These are phyloP conservation scores for Parnassius smintheus DNA, from an alignment of 2,888 invertebrate genomes.

Conservation along the genomic window DNA sequence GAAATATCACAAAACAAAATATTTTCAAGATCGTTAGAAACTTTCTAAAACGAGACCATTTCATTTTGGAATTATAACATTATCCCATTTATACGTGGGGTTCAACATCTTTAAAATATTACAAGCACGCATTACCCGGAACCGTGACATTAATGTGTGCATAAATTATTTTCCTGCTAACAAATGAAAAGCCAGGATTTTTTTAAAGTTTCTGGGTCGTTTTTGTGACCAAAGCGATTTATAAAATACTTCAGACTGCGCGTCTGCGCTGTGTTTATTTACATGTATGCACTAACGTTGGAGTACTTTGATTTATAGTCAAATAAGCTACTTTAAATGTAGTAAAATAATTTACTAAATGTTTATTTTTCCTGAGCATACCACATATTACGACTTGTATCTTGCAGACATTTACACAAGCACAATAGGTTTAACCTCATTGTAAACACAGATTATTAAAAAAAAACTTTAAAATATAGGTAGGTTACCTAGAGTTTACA, in stretches of 20 bases:
- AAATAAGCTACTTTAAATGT: slow-evolving; percentile 5
- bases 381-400: no score
- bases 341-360: not conserved
- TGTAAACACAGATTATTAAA: no score
- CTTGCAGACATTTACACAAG: no score
- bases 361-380: no score
- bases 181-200: slow-evolving; percentile 11
- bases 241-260: slow-evolving; percentile 56
- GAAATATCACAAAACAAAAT: no score
- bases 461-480: no score
- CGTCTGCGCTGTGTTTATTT: slow-evolving; percentile 52
- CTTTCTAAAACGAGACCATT: no score
- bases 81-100: slow-evolving; percentile 4
- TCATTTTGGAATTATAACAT: not conserved
- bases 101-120: slow-evolving; percentile 14
- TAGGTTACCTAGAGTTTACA: no score
- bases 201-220: slow-evolving; percentile 10
- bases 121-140: slow-evolving; percentile 15
- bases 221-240: slow-evolving; percentile 24
- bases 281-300: slow-evolving; percentile 42
- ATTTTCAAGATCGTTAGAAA: no score
- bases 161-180: slow-evolving; percentile 13
- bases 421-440: no score
- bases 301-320: slow-evolving; percentile 42
- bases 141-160: slow-evolving; percentile 10